Evolutionary conservation across 2,113 vertebrate species (phyloP).

Genomic region (Aptenodytes patagonicus): DNA sequence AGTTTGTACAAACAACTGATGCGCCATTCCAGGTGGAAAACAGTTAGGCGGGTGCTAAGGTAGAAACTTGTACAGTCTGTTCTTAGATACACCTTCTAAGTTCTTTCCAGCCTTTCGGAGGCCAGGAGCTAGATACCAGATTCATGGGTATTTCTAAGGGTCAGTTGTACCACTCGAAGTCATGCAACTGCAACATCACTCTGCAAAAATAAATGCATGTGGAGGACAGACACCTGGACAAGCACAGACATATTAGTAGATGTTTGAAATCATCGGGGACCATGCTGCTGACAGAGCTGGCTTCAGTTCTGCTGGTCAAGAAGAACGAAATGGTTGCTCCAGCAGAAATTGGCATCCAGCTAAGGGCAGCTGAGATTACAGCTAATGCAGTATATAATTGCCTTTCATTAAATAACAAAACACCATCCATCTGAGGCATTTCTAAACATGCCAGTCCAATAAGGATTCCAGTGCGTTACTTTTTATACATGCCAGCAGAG

Average conservation of each 20-base stretch:
- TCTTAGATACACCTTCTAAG: background rate
- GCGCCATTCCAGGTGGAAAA: background rate
- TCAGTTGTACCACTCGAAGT: background rate
- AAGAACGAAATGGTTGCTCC: background rate
- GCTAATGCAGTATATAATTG: slow-evolving; percentile 47
- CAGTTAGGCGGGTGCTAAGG: background rate
- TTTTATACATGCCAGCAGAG: background rate
- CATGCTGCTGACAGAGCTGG: background rate
- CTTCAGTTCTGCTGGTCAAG: background rate
- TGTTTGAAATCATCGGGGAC: background rate
- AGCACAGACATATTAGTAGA: background rate
- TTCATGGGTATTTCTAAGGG: background rate
- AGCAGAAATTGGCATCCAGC: background rate
- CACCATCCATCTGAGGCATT: slow-evolving; percentile 40
- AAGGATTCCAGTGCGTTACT: slow-evolving; percentile 31
- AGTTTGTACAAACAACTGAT: background rate
- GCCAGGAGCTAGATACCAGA: background rate
- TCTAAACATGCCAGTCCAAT: slow-evolving; percentile 47
- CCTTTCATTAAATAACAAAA: slow-evolving; percentile 59
- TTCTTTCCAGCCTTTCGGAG: background rate
- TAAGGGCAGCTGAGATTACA: slow-evolving; percentile 51
- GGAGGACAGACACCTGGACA: background rate
- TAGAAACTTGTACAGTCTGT: background rate
- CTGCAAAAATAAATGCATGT: background rate
- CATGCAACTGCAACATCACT: background rate